phyloP scores from a whole-genome alignment of 2,797 vertebrate species.

The Myoxocephalus aenaeus region DNA sequence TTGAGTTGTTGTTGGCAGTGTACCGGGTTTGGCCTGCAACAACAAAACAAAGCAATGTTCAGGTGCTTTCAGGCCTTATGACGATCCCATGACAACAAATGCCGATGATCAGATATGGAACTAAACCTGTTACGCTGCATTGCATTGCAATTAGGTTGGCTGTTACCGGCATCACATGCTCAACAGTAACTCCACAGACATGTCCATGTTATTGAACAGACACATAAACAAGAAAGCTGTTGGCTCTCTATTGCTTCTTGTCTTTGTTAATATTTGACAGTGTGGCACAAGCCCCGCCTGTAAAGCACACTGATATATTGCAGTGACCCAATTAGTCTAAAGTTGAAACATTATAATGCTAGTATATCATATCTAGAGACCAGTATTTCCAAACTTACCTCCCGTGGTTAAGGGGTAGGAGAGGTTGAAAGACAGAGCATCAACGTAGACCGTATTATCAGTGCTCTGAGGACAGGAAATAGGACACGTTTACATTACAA shows the following conservation, averaged over 20 bases:
- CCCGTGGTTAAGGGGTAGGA: conserved; percentile 54
- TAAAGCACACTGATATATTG: background rate
- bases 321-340: conserved; percentile 19
- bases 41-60: background rate
- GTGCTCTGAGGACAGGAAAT: conserved; percentile 61
- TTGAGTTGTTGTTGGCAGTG: background rate
- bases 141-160: background rate
- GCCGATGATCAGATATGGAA: conserved; percentile 6
- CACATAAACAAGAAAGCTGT: conserved; percentile 34
- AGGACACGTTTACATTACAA: background rate
- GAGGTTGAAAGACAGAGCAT: conserved; percentile 54
- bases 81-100: background rate
- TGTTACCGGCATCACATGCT: conserved; percentile 36
- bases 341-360: background rate
- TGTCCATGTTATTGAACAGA: background rate
- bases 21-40: background rate
- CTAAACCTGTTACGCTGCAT: conserved; percentile 58
- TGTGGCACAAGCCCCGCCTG: background rate
- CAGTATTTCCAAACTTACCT: conserved; percentile 56
- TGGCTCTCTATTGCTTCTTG: background rate
- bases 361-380: background rate
- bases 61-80: background rate
- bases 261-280: conserved; percentile 25
- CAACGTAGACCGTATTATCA: conserved; percentile 56
- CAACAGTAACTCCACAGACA: background rate